Percentiles rank a stretch among this genome's conserved stretches.
Conservation (phyloP, 1,140 invertebrate species). For the Danaus plexippus region DNA sequence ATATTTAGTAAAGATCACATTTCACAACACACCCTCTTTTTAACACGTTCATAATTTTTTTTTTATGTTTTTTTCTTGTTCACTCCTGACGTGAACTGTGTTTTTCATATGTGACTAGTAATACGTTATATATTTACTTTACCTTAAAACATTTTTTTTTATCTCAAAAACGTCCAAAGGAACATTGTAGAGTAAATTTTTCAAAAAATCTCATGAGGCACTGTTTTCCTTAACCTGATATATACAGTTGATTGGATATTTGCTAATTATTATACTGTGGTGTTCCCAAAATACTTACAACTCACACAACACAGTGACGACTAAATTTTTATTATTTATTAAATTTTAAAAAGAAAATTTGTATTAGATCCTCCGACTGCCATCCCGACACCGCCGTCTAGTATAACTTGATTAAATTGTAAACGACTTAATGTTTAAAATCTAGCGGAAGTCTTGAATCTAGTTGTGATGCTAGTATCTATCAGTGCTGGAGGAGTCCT, state of each 20-base stretch:
- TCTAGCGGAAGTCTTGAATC: too few species aligned
- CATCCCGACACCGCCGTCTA: too few species aligned
- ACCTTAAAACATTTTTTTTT: conserved; percentile 42
- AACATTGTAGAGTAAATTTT: conserved; percentile 6
- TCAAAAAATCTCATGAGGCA: conserved; percentile 31
- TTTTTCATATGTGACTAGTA: conserved; percentile 52
- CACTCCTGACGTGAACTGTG: conserved; percentile 31
- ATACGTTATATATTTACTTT: conserved; percentile 34
- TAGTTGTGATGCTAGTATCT: conserved; percentile 16
- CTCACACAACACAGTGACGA: too few species aligned
- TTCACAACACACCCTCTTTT: conserved; percentile 30
- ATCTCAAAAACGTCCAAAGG: conserved; percentile 35
- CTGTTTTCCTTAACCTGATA: conserved; percentile 19
- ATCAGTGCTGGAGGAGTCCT: conserved; percentile 37
- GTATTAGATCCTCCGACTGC: too few species aligned
- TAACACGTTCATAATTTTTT: conserved; percentile 32
- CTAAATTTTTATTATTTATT: too few species aligned
- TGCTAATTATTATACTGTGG: too few species aligned
- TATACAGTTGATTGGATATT: conserved; percentile 24
- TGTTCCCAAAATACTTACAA: too few species aligned
- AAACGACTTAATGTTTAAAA: too few species aligned
- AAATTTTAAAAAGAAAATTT: too few species aligned
- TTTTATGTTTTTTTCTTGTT: conserved; percentile 26
- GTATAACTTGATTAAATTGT: too few species aligned
- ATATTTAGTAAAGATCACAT: conserved; percentile 46